Conservation (phyloP, 2,888 invertebrate species). For the Sepiola atlantica region DNA sequence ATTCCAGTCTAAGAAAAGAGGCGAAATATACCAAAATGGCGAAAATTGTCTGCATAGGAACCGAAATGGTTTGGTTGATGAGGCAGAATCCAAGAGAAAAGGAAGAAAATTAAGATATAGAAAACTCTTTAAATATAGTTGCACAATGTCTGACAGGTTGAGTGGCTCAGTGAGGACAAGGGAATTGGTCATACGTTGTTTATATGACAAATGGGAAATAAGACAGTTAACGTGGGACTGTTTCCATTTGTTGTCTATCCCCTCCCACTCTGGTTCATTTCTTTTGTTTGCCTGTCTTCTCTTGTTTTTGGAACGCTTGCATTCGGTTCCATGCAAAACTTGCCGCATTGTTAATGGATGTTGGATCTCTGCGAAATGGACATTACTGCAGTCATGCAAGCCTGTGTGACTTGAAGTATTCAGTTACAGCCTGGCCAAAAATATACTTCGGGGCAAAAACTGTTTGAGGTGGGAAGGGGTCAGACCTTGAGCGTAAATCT, state of each 20-base stretch:
- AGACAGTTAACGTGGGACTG: background rate
- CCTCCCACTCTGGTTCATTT: background rate
- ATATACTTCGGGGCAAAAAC: background rate
- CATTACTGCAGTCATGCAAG: constrained; percentile 1
- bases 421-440: background rate
- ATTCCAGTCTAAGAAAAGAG: background rate
- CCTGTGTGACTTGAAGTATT: background rate
- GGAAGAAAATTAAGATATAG: constrained; percentile 18
- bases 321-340: background rate
- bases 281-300: background rate
- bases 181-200: constrained; percentile 20
- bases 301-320: background rate
- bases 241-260: background rate
- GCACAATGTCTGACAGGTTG: background rate
- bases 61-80: constrained; percentile 20
- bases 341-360: background rate
- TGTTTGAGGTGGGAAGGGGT: background rate
- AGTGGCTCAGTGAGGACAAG: background rate
- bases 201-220: constrained; percentile 14
- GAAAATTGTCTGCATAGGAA: background rate
- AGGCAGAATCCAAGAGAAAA: background rate
- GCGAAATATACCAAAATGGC: background rate
- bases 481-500: background rate
- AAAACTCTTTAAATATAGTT: constrained; percentile 16
- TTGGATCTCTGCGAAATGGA: background rate